These are phyloP conservation scores for Antheraea yamamai DNA, from an alignment of 2,888 invertebrate genomes.

Conservation along the genomic window DNA sequence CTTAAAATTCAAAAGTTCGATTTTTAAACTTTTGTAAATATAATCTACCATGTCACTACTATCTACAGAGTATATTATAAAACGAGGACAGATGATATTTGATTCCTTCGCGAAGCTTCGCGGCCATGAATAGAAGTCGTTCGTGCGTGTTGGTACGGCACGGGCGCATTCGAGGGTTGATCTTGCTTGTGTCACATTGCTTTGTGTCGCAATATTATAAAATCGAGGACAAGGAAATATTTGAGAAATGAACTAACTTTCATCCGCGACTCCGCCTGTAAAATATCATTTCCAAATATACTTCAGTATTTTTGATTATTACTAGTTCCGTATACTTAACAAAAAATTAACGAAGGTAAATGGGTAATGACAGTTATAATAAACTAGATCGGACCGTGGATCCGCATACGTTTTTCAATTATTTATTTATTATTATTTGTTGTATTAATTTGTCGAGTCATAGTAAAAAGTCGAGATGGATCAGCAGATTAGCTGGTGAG, in stretches of 20 bases:
- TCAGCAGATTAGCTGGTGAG: too few species aligned
- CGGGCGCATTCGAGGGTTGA: slow-evolving; percentile 36
- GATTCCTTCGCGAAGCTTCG: slow-evolving; percentile 3
- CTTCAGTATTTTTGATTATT: not conserved
- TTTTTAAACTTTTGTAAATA: not conserved
- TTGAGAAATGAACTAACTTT: not conserved
- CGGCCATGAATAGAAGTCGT: slow-evolving; percentile 30
- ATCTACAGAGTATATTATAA: not conserved
- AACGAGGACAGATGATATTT: not conserved
- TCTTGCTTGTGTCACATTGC: slow-evolving; percentile 25
- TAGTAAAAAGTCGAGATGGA: too few species aligned
- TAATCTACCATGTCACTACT: not conserved
- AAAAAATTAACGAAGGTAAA: not conserved
- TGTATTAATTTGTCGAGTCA: too few species aligned
- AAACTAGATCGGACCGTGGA: too few species aligned
- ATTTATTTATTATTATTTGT: too few species aligned
- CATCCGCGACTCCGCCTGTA: not conserved
- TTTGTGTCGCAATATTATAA: slow-evolving; percentile 11
- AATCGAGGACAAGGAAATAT: not conserved
- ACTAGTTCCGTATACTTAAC: not conserved
- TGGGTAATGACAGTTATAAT: too few species aligned
- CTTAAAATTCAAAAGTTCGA: not conserved
- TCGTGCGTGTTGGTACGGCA: slow-evolving; percentile 55
- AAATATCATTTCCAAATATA: not conserved
- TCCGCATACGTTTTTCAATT: too few species aligned